Evolutionary conservation across 2,797 vertebrate genomes (phyloP).

Genomic region (Anas flavirostris): DNA sequence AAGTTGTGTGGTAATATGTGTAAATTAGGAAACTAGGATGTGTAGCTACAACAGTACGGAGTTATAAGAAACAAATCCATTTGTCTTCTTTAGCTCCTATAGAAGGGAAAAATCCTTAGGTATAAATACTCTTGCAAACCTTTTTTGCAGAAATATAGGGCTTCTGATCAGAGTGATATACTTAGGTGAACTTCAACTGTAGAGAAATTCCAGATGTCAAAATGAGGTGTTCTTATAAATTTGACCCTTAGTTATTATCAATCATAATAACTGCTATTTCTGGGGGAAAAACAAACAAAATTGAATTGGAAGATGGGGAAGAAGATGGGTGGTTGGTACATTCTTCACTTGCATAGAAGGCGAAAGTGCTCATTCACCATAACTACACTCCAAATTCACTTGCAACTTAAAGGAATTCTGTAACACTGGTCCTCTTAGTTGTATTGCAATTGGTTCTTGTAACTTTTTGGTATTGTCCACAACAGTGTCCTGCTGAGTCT

Average conservation of each 20-base stretch:
- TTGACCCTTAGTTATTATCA: not conserved
- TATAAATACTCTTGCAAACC: not conserved
- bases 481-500: not conserved
- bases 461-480: not conserved
- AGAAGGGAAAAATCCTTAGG: not conserved
- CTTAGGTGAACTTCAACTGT: not conserved
- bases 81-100: not conserved
- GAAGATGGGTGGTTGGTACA: not conserved
- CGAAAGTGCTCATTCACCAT: accelerated
- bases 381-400: not conserved
- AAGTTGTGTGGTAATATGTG: not conserved
- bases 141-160: not conserved
- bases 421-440: not conserved
- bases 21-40: too few species aligned
- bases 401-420: not conserved
- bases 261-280: accelerated
- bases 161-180: not conserved
- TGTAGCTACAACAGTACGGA: not conserved
- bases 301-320: not conserved
- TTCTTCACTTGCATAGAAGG: not conserved
- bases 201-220: not conserved
- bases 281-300: not conserved
- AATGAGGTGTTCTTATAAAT: not conserved
- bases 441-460: not conserved
- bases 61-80: not conserved